Base-by-base conservation (phyloP, 1,140 invertebrate species). In the Brachionus calyciflorus region DNA sequence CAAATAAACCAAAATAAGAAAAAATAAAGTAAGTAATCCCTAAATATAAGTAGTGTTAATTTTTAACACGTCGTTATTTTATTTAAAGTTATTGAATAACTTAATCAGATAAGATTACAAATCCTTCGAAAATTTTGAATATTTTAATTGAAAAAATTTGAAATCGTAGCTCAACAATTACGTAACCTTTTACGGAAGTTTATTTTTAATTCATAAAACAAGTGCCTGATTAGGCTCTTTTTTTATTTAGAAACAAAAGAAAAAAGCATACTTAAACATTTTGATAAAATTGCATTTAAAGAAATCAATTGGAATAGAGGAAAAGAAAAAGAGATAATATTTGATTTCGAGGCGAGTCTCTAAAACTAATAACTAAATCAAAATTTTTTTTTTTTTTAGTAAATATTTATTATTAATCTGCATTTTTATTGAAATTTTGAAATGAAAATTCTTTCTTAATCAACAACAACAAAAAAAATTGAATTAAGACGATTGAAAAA, bases 391-490 rank as follows among this genome's bases (percentile, higher is more conserved):
- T 28, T 55, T 55, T n/a, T 55, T 55, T 55, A 28, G 55, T 60
- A 60, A 60, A 60, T 60, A 60, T 60, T 60, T 60, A 60, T 60
- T 17, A 37, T 60, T 60, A 60, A 60, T 60, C 55, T 60, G 55
- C 55, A 60, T 60, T 60, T 60, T 60, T 60, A 60, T 60, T 60
- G 55, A 60, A 60, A 60, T 33, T 60, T 14, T 37, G 19, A 17
- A 40, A 60, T 33, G 55, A n/a, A n/a, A 60, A 21, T 19, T 60
- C 37, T 60, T 60, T 60, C 55, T 60, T 60, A 60, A 60, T 60
- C 55, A 60, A 49, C 17, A 60, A 60, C 33, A 60, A n/a, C n/a
- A n/a, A n/a, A 40, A 60, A 17, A 37, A 37, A 60, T 60, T 60
- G 55, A 60, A 60, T 37, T 60, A 33, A 17, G 37, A 33, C 33